Conservation (phyloP, 2,888 invertebrate species). For the Erebia epiphron region DNA sequence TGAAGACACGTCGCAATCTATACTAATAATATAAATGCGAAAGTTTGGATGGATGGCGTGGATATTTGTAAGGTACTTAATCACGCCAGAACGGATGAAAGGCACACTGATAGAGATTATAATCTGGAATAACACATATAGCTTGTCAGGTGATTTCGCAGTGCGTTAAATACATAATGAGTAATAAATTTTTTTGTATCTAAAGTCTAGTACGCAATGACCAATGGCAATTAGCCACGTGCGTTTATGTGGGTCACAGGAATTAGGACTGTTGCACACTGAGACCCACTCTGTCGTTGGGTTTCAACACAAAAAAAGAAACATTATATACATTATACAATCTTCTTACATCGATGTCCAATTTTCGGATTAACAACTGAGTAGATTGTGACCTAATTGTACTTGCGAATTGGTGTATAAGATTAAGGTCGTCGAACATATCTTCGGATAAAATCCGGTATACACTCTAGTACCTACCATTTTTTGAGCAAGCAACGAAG, state of each 20-base stretch:
- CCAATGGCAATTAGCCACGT: slow-evolving; percentile 70
- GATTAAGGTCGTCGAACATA: background rate
- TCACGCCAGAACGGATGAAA: too few species aligned
- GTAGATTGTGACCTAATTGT: slow-evolving; percentile 7
- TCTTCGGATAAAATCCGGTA: background rate
- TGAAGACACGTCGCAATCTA: too few species aligned
- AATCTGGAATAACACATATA: too few species aligned
- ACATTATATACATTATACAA: background rate
- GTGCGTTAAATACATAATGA: too few species aligned
- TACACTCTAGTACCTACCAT: background rate
- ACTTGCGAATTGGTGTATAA: background rate
- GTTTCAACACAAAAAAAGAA: background rate
- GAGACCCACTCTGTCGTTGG: background rate
- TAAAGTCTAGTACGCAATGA: slow-evolving; percentile 40
- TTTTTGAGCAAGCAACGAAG: background rate
- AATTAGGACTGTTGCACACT: slow-evolving; percentile 45
- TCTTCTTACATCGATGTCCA: background rate
- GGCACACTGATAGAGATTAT: too few species aligned
- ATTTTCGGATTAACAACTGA: slow-evolving; percentile 7
- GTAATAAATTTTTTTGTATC: background rate
- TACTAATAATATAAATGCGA: too few species aligned
- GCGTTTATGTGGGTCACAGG: slow-evolving; percentile 63
- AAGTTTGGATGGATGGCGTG: too few species aligned
- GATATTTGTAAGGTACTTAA: too few species aligned
- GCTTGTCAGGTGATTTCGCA: too few species aligned